Base-by-base conservation (phyloP, 2,113 vertebrate species). In the Dolichotis patagonum region DNA sequence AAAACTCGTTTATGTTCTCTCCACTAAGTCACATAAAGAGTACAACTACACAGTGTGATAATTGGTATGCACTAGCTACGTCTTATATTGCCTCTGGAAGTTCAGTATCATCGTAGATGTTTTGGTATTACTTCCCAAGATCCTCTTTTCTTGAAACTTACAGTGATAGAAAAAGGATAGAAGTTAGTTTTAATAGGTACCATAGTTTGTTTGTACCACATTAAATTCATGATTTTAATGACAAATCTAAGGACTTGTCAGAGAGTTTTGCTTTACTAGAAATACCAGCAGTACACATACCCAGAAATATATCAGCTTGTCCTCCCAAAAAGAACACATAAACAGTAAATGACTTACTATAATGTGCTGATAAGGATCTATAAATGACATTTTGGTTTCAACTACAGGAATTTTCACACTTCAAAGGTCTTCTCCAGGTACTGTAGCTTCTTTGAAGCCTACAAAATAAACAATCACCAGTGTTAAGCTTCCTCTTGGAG, bases 291-390 rank as follows among this genome's bases (percentile, higher is more conserved):
- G 62, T 30, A 43, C 5, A 49, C 56, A 65, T 1, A n/a, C 35
- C 85, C 22, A 35, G 41, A 97, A 86, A 46, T 82, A 20, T 6
- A 88, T n/a, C 22, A 38, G 49, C 14, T 73, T 19, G 28, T 69
- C 11, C 75, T 75, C 52, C 77, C 73, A 24, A 56, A 91, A 91
- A 81, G 38, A 60, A 90, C 16, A 67, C 3, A 88, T 1, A 19
- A 46, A 94, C 71, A 96, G 93, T 82, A 90, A 98, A 82, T 83
- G 73, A 99, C 99, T 99, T 98, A 99, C 99, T 98, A 99, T 99
- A 96, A 99, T 99, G 94, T 99, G 99, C 94, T 99, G 99, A 97
- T 99, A 99, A 54, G 99, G 99, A 97, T 99, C 99, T 98, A 99
- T 99, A 88, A 98, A 97, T 19, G 99, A 99, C 99, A 99, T 99